Conservation (phyloP, 2,888 invertebrate species). For the Elysia crispata region DNA sequence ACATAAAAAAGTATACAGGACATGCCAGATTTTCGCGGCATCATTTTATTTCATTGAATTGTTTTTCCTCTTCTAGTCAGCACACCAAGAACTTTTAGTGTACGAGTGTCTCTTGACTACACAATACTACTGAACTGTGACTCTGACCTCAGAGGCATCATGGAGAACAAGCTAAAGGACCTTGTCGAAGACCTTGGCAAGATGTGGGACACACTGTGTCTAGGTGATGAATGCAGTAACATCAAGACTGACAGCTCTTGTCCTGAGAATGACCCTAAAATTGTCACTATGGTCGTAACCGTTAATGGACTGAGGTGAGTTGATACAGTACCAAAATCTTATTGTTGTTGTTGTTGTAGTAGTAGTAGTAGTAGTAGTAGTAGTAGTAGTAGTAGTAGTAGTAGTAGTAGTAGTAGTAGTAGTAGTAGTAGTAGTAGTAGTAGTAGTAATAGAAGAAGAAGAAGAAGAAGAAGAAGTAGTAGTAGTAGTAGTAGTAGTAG, state of each 20-base stretch:
- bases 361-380: conserved; percentile 9
- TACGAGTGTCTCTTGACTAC: neutral
- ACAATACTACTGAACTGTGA: conserved; percentile 14
- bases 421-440: conserved; percentile 9
- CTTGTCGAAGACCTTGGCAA: neutral
- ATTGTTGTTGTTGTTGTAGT: neutral
- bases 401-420: conserved; percentile 9
- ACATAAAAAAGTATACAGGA: too few species aligned
- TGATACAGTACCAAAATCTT: too few species aligned
- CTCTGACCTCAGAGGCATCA: neutral
- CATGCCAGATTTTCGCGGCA: too few species aligned
- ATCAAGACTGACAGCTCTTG: neutral
- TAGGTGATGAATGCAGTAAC: conserved; percentile 4
- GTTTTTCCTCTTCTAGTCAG: neutral
- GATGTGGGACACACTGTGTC: conserved; percentile 21
- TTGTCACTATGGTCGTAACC: too few species aligned
- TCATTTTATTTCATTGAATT: neutral
- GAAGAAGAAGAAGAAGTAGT: conserved; percentile 7
- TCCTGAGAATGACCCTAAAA: too few species aligned
- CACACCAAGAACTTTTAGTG: neutral
- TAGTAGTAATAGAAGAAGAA: neutral
- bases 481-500: conserved; percentile 25
- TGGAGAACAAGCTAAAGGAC: neutral
- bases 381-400: conserved; percentile 9
- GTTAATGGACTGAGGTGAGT: too few species aligned